Percentiles rank a stretch among this genome's conserved stretches.
These are phyloP conservation scores for Cottus gobio DNA, from an alignment of 2,113 vertebrate species.

Conservation along the genomic window DNA sequence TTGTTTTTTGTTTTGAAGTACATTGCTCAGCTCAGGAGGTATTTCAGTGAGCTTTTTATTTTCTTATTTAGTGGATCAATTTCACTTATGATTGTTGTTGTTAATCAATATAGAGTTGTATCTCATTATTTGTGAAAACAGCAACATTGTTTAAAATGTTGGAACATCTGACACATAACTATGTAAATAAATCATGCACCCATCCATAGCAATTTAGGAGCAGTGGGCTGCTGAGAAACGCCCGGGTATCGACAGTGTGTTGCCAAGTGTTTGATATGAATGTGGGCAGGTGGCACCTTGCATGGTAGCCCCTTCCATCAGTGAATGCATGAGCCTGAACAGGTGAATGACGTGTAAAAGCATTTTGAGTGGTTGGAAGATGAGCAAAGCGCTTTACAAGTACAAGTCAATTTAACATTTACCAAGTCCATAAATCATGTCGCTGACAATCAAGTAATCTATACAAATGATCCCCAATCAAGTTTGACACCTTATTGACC, in stretches of 20 bases:
- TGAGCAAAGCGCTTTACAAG: too few relatives aligned
- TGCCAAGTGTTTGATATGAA: too few relatives aligned
- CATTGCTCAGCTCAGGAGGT: not conserved
- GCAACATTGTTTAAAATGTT: not conserved
- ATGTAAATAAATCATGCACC: not conserved
- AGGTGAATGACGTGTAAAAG: too few relatives aligned
- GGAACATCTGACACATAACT: not conserved
- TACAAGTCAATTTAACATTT: not conserved
- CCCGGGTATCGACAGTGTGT: too few relatives aligned
- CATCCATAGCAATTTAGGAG: too few relatives aligned
- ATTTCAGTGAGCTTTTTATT: not conserved
- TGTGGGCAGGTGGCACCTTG: too few relatives aligned
- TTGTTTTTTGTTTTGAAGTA: not conserved
- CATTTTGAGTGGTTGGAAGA: too few relatives aligned
- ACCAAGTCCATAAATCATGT: not conserved
- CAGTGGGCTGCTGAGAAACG: too few relatives aligned
- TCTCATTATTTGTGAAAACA: not conserved
- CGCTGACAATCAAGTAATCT: slow-evolving; percentile 14
- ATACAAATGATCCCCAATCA: slow-evolving; percentile 2
- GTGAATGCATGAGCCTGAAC: too few relatives aligned
- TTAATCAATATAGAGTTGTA: not conserved
- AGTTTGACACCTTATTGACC: not conserved
- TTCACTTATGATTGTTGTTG: not conserved
- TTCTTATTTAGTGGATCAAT: not conserved
- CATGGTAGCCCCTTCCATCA: too few relatives aligned